phyloP scores from a whole-genome alignment of 2,888 invertebrate species.

The Cerceris rybyensis region DNA sequence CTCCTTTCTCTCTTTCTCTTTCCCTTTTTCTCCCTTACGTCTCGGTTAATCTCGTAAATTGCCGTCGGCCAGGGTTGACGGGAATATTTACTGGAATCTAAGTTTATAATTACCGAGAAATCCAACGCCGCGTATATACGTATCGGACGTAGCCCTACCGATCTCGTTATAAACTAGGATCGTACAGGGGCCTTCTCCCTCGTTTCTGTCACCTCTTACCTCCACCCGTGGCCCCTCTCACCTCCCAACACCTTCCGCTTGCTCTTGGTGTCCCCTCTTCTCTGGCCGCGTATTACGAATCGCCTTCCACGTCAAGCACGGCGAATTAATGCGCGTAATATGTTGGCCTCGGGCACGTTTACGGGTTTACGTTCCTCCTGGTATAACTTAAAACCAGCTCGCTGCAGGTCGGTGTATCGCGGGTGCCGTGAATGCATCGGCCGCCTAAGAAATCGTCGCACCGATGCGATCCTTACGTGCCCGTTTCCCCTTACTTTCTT shows the following conservation, averaged over 20 bases:
- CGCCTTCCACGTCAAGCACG: conserved; percentile 75
- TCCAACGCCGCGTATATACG: conserved; percentile 66
- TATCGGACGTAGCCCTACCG: conserved; percentile 70
- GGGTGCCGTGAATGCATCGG: conserved; percentile 56
- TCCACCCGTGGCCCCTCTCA: conserved; percentile 45
- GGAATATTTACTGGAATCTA: conserved; percentile 77
- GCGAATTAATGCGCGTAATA: conserved; percentile 80
- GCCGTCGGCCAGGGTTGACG: conserved; percentile 68
- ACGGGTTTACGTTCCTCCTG: conserved; percentile 75
- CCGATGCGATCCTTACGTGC: conserved; percentile 21
- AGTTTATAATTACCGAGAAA: conserved; percentile 79
- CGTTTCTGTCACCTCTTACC: conserved; percentile 63
- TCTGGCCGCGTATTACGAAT: conserved; percentile 75
- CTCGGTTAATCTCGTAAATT: conserved; percentile 74
- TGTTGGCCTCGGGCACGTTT: conserved; percentile 78
- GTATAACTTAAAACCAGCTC: conserved; percentile 74
- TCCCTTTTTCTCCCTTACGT: conserved; percentile 21
- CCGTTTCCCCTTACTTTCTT: conserved; percentile 7
- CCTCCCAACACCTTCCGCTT: conserved; percentile 44
- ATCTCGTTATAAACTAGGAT: conserved; percentile 74
- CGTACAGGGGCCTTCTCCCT: conserved; percentile 48
- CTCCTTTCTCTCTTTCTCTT: conserved; percentile 12
- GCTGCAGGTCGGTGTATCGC: conserved; percentile 55
- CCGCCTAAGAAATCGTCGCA: conserved; percentile 60
- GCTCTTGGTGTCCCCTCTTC: conserved; percentile 63